Evolutionary conservation across 2,888 invertebrate species (phyloP).

Genomic region (Lacanobia oleracea): DNA sequence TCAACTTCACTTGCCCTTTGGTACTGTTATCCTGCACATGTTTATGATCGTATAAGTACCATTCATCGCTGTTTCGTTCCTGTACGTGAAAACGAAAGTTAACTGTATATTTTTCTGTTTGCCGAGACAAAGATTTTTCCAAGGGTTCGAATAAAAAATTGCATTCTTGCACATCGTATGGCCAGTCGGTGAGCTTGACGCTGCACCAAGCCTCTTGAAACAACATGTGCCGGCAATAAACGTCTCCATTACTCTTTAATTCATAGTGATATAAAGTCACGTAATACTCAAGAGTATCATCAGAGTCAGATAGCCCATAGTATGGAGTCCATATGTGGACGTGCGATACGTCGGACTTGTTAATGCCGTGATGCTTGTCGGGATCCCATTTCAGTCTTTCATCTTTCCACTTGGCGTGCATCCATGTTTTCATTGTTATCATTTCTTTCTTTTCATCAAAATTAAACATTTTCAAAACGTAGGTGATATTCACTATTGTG

Average conservation of each 20-base stretch:
- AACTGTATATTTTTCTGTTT: not conserved
- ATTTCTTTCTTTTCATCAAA: conserved; percentile 66
- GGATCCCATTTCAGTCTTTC: conserved; percentile 70
- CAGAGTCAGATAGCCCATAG: conserved; percentile 61
- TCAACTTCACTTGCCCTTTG: conserved; percentile 62
- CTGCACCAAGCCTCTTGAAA: conserved; percentile 56
- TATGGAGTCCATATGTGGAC: conserved; percentile 59
- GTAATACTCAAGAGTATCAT: not conserved
- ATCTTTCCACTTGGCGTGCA: conserved; percentile 64
- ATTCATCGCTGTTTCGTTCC: conserved; percentile 56
- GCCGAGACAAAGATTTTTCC: not conserved
- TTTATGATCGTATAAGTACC: conserved; percentile 70
- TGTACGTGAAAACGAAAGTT: not conserved
- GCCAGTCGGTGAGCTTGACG: conserved; percentile 71
- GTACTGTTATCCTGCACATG: conserved; percentile 42
- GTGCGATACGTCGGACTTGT: conserved; percentile 19
- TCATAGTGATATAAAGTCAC: conserved; percentile 42
- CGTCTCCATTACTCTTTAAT: conserved; percentile 56
- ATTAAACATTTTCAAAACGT: conserved; percentile 67
- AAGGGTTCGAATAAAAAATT: conserved; percentile 54
- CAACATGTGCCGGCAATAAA: conserved; percentile 49
- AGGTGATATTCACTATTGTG: conserved; percentile 50
- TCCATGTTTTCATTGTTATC: conserved; percentile 64
- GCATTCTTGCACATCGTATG: conserved; percentile 73
- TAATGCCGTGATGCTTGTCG: conserved; percentile 63